phyloP scores from a whole-genome alignment of 2,888 invertebrate species.

The Listrodromus nycthemerus region DNA sequence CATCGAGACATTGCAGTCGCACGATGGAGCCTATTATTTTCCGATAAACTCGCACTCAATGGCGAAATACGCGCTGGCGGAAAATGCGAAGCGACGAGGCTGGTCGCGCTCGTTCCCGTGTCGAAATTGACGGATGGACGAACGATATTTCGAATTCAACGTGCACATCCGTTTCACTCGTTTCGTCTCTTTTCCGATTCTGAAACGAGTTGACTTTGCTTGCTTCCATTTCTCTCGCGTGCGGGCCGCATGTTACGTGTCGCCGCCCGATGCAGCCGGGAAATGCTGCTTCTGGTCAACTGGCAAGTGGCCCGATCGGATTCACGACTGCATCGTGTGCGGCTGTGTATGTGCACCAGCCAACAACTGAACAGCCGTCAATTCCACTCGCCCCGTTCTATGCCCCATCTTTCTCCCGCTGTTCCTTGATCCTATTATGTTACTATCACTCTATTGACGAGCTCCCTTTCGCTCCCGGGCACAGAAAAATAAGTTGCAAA shows the following conservation, averaged over 20 bases:
- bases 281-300: slow-evolving; percentile 57
- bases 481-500: background rate
- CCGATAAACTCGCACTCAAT: slow-evolving; percentile 59
- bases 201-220: slow-evolving; percentile 3
- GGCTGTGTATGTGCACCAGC: slow-evolving; percentile 23
- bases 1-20: slow-evolving; percentile 56
- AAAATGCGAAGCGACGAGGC: slow-evolving; percentile 61
- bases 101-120: slow-evolving; percentile 39
- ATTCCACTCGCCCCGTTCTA: slow-evolving; percentile 41
- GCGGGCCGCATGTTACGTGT: slow-evolving; percentile 61
- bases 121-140: slow-evolving; percentile 66
- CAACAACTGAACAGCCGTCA: slow-evolving; percentile 59
- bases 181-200: slow-evolving; percentile 39
- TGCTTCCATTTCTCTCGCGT: background rate
- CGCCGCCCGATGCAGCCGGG: slow-evolving; percentile 54
- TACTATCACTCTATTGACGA: background rate
- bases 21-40: slow-evolving; percentile 65
- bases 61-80: slow-evolving; percentile 38
- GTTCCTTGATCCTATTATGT: background rate
- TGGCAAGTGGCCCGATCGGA: slow-evolving; percentile 66
- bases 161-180: slow-evolving; percentile 45
- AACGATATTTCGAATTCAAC: slow-evolving; percentile 66
- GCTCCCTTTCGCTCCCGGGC: background rate
- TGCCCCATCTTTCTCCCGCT: slow-evolving; percentile 13
- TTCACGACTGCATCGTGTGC: slow-evolving; percentile 55